Evolutionary conservation across 2,113 vertebrate species (phyloP), one percentile per base, ranked within the genome.

Genomic region (Sclerurus mexicanus): DNA sequence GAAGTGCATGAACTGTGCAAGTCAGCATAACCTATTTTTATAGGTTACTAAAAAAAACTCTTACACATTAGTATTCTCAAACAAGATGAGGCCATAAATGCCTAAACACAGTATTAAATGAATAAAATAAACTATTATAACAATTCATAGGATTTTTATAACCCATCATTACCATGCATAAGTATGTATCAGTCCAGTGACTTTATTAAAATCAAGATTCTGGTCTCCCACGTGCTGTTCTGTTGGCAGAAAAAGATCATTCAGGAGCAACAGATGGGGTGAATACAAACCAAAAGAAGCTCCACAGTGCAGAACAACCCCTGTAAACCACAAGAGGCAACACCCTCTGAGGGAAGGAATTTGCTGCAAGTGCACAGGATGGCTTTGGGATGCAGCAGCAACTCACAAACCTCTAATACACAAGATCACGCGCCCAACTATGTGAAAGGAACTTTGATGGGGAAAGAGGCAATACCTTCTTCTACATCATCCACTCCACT

Each of bases 141-240:
- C 72, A 90, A 94, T 83, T 88, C 75, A 62, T 44, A 52, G 42
- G 16, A 76, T 74, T 96, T 94, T 93, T 91, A 95, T 85, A 95
- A 96, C 63, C 42, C 30, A 74, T 90, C 94, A 95, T 93, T 82
- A 74, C 59, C 56, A 66, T 11, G 60, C 55, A 1, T 47, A 92
- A 93, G 50, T 47, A 77, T 9, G 46, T 71, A 87, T 71, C 89
- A 90, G 80, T 77, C 68, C 92, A 89, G 3, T 87, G 76, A 87
- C 50, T 95, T 90, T 40, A 92, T 81, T 75, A 90, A 93, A 92
- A 74, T 68, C 56, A 92, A 86, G 76, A 84, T 50, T 92, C 64
- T 85, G 55, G 42, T 80, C 55, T 90, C 60, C n/a, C 73, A 47
- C 73, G 47, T 80, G 46, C 72, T 84, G 72, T 50, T 92, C 33